Conservation (phyloP, 2,888 invertebrate genomes). For the Drosophila borborema region DNA sequence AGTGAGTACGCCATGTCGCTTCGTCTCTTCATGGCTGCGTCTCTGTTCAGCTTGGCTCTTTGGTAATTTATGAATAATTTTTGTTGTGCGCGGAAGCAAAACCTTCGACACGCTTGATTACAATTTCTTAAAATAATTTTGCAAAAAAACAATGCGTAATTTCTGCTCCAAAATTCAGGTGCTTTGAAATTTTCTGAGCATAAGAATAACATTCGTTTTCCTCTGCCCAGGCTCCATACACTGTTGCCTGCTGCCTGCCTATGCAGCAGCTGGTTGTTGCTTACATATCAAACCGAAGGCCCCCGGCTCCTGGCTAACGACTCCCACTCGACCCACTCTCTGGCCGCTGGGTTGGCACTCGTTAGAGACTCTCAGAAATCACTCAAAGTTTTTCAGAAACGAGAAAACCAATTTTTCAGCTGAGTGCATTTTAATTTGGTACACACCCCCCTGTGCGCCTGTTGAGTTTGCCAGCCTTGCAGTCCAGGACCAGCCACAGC, state of each 20-base stretch:
- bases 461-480: constrained; percentile 50
- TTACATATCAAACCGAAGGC: constrained; percentile 30
- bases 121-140: constrained; percentile 59
- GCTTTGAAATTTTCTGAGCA: constrained; percentile 32
- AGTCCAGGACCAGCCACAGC: constrained; percentile 11
- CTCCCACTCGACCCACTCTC: neutral
- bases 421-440: constrained; percentile 85
- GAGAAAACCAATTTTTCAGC: constrained; percentile 85
- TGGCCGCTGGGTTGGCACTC: constrained; percentile 42
- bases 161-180: constrained; percentile 20
- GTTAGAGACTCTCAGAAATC: constrained; percentile 75
- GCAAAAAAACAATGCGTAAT: constrained; percentile 48
- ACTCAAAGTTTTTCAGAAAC: constrained; percentile 76
- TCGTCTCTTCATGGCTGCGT: neutral
- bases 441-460: constrained; percentile 65
- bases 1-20: neutral
- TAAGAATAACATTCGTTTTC: constrained; percentile 56
- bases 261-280: constrained; percentile 47
- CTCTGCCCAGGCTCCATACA: constrained; percentile 20
- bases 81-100: constrained; percentile 46
- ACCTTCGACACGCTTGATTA: constrained; percentile 65
- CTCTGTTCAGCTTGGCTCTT: constrained; percentile 7
- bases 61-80: constrained; percentile 64
- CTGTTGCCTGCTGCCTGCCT: constrained; percentile 1
- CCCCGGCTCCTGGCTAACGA: neutral